phyloP scores from a whole-genome alignment of 2,888 invertebrate species.

The Cryptosula pallasiana region DNA sequence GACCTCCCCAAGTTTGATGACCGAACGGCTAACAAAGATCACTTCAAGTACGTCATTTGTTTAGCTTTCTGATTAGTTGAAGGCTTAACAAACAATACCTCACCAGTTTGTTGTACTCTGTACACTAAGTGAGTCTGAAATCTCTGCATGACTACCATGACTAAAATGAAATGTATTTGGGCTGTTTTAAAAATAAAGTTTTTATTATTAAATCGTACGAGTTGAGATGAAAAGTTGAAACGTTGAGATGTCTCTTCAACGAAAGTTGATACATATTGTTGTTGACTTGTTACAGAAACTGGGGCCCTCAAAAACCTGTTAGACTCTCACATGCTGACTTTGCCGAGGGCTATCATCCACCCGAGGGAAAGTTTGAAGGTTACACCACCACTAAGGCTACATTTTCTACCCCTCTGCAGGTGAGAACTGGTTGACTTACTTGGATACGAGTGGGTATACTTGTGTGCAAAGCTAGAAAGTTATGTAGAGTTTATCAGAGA shows the following conservation, averaged over 20 bases:
- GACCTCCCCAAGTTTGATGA: conserved; percentile 39
- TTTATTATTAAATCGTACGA: too few species aligned
- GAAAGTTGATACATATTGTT: too few species aligned
- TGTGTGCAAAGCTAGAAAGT: too few species aligned
- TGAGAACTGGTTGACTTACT: too few species aligned
- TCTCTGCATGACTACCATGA: too few species aligned
- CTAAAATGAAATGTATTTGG: too few species aligned
- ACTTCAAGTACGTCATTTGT: conserved; percentile 32
- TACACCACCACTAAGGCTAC: conserved; percentile 33
- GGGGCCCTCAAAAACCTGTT: conserved; percentile 8
- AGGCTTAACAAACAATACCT: neutral
- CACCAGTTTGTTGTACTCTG: neutral
- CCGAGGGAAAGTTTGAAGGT: conserved; percentile 35
- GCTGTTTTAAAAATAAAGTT: too few species aligned
- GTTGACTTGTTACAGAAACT: conserved; percentile 20
- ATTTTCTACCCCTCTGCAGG: conserved; percentile 28
- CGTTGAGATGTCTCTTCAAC: too few species aligned
- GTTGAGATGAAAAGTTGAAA: too few species aligned
- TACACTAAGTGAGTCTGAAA: neutral
- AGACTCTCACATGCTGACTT: conserved; percentile 40
- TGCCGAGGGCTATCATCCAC: conserved; percentile 40
- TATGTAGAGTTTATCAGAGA: too few species aligned
- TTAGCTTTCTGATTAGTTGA: neutral
- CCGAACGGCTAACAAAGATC: conserved; percentile 39
- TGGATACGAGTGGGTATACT: too few species aligned